A percentile compares a stretch with the other conserved stretches of the same genome.
Conservation (phyloP, 2,113 vertebrate species). For the Hyaena hyaena region DNA sequence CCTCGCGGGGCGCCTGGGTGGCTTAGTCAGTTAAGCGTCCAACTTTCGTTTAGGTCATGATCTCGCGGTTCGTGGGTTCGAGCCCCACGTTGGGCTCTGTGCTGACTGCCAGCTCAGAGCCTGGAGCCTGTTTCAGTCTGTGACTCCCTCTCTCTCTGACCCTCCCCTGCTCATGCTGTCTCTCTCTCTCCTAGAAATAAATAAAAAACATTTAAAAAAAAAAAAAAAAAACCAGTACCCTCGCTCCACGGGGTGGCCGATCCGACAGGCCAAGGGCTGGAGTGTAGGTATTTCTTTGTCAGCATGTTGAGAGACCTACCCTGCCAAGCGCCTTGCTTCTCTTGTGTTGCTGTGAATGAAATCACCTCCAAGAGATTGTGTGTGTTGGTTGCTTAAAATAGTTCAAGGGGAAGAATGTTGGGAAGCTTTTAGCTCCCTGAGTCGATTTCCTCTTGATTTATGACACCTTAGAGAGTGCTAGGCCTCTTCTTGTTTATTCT, state of each 20-base stretch:
- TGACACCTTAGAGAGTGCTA: constrained; percentile 19
- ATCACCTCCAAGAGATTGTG: constrained; percentile 50
- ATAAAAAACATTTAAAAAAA: no score
- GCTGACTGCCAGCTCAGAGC: no score
- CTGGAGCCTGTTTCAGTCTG: no score
- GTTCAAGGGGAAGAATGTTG: constrained; percentile 64
- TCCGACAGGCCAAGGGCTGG: not conserved
- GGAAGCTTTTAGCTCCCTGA: constrained; percentile 63
- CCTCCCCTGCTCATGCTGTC: no score
- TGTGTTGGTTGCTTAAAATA: constrained; percentile 76
- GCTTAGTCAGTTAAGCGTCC: no score
- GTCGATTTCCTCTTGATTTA: constrained; percentile 72
- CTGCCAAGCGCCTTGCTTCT: not conserved
- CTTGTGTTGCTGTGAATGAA: constrained; percentile 64
- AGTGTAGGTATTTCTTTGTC: constrained; percentile 4
- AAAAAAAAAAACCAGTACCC: not conserved
- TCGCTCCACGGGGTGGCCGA: not conserved
- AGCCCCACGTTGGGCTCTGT: no score
- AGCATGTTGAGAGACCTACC: not conserved
- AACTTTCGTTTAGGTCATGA: no score
- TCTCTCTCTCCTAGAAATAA: no score
- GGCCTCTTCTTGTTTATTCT: constrained; percentile 54
- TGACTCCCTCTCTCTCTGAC: no score
- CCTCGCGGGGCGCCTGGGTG: not conserved
- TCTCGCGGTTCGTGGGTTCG: no score